Evolutionary conservation across 92 coral and sea anemone species (phyloP), one percentile per base, ranked within the genome.

Genomic region (Chrysogorgia sp.): DNA sequence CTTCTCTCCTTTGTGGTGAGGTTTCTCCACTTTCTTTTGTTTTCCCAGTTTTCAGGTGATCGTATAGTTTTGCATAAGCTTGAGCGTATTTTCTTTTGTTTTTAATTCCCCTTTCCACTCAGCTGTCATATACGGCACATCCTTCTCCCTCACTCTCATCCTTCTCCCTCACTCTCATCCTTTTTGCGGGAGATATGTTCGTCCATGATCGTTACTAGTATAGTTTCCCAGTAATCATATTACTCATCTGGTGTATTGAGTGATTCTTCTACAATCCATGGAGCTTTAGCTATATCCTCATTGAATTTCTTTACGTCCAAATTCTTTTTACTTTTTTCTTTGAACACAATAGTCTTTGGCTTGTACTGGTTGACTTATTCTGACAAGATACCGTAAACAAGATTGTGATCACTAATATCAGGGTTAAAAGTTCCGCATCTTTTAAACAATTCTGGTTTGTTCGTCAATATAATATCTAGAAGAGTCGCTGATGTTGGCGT

Each of bases 381-480:
- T 15, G 30, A 74, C 76, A 75, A 62, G 1, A 86, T 37, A 14
- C 89, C 89, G 49, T 74, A 86, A 7, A 81, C 52, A 17, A 80
- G 57, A 56, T 69, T 41, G 56, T 86, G 90, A 50, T 82, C 90
- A 77, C 86, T 63, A n/a, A 74, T 74, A 65, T 70, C 84, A 9
- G 84, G 84, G 23, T 76, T 40, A 7, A 76, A 26, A 13, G 59
- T 63, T 2, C 87, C 83, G 47, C 83, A 47, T 10, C 17, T n/a
- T 33, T 67, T 59, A 43, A 83, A 66, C 1, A 83, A 20, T 0
- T 70, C 71, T n/a, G 79, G 71, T 8, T 41, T 28, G 37, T 81
- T 81, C 0, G 80, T 58, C 0, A 70, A 4, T 10, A 65, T 29
- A 1, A 65, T 23, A 23, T 65, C 74, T 9, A 65, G 74, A 14